Evolutionary conservation across 1,140 invertebrate species (phyloP).

Genomic region (Lanistes nyassanus): DNA sequence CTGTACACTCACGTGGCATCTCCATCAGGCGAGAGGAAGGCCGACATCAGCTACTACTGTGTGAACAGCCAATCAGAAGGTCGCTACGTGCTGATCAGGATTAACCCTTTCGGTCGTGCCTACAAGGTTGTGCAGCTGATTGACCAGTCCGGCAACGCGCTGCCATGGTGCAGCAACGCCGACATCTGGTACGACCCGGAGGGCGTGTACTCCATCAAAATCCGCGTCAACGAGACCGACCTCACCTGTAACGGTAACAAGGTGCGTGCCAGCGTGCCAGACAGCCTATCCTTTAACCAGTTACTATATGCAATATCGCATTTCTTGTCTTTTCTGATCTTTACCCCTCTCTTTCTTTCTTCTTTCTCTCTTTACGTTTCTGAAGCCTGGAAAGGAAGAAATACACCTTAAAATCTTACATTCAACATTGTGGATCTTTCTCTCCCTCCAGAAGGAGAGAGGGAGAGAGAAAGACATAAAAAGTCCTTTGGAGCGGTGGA

Average conservation of each 20-base stretch:
- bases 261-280: neutral
- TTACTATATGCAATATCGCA: too few relatives aligned
- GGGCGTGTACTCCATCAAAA: neutral
- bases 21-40: neutral
- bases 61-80: conserved; percentile 1
- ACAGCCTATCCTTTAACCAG: too few relatives aligned
- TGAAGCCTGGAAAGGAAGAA: too few relatives aligned
- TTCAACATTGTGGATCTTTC: too few relatives aligned
- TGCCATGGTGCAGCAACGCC: neutral
- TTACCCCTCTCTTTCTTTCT: too few relatives aligned
- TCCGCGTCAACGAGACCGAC: neutral
- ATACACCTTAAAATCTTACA: too few relatives aligned
- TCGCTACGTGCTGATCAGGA: conserved; percentile 3
- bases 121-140: neutral
- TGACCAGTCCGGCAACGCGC: neutral
- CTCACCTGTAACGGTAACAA: neutral
- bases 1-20: too few relatives aligned
- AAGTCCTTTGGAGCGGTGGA: too few relatives aligned
- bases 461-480: too few relatives aligned
- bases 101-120: neutral
- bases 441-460: too few relatives aligned
- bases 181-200: neutral
- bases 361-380: too few relatives aligned
- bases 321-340: too few relatives aligned
- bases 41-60: conserved; percentile 4